Percentiles rank a stretch among this genome's conserved stretches.
These are phyloP conservation scores for Nephrotoma appendiculata DNA, from an alignment of 2,888 invertebrate species.

Conservation along the genomic window DNA sequence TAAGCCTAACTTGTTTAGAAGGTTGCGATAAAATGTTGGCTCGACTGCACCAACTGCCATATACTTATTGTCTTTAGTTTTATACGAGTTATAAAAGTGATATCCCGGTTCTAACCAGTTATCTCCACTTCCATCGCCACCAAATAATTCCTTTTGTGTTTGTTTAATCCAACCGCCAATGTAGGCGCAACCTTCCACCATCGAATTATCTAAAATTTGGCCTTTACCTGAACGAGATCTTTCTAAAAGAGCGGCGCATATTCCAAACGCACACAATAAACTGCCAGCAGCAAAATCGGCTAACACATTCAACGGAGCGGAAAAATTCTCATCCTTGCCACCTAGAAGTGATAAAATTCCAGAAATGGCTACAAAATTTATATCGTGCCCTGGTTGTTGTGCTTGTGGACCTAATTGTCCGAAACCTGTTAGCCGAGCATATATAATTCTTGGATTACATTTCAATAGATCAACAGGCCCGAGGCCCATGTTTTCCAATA, in stretches of 20 bases:
- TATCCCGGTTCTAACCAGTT: constrained; percentile 76
- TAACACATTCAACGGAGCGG: constrained; percentile 69
- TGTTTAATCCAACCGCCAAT: constrained; percentile 74
- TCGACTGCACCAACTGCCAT: constrained; percentile 95
- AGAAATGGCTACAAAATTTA: constrained; percentile 83
- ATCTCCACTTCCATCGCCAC: constrained; percentile 56
- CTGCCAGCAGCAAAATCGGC: constrained; percentile 97
- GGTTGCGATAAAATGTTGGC: constrained; percentile 68
- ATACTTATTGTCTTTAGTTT: constrained; percentile 82
- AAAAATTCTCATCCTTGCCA: constrained; percentile 49
- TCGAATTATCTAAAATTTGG: constrained; percentile 77
- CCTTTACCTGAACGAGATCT: constrained; percentile 62
- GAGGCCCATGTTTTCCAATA: constrained; percentile 84
- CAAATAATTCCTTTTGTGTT: constrained; percentile 48
- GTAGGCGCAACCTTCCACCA: constrained; percentile 86
- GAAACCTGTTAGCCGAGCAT: constrained; percentile 84
- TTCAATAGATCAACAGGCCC: constrained; percentile 60
- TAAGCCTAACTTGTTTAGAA: constrained; percentile 58
- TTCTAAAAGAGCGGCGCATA: constrained; percentile 73
- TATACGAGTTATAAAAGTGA: constrained; percentile 78
- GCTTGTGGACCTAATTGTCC: constrained; percentile 72
- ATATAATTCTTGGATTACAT: constrained; percentile 67
- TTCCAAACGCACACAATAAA: constrained; percentile 77
- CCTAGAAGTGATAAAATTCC: constrained; percentile 76
- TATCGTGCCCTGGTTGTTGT: constrained; percentile 85